Conservation (phyloP, 1,140 invertebrate genomes). For the Aphaenogaster ashmeadi region DNA sequence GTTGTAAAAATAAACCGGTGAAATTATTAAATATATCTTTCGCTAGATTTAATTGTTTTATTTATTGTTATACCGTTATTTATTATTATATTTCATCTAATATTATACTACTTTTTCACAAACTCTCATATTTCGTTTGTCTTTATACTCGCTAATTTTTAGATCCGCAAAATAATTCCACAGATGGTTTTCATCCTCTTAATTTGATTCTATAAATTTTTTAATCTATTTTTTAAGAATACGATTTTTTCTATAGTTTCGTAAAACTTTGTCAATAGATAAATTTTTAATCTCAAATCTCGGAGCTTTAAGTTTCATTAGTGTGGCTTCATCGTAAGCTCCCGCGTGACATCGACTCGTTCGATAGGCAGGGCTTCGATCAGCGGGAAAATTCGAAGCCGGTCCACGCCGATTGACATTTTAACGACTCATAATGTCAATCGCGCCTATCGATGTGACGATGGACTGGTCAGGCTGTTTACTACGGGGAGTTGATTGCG, state of each 20-base stretch:
- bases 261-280: background rate
- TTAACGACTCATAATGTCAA: conserved; percentile 3
- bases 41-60: conserved; percentile 51
- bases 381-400: conserved; percentile 64
- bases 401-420: background rate
- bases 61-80: conserved; percentile 16
- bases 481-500: conserved; percentile 77
- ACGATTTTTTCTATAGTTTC: background rate
- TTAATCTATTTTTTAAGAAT: background rate
- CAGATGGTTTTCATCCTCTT: background rate
- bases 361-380: background rate
- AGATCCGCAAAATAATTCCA: background rate
- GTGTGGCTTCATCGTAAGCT: background rate
- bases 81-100: conserved; percentile 20
- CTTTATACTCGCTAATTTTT: background rate
- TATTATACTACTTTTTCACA: background rate
- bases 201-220: background rate
- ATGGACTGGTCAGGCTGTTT: conserved; percentile 72
- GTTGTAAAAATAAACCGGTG: conserved; percentile 46
- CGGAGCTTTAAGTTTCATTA: background rate
- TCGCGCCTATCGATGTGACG: background rate
- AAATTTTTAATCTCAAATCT: background rate
- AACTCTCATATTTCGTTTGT: background rate
- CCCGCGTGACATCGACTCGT: conserved; percentile 6
- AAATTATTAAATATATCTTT: conserved; percentile 66